phyloP scores from a whole-genome alignment of 2,113 vertebrate species.

The Mesembrinibis cayennensis region DNA sequence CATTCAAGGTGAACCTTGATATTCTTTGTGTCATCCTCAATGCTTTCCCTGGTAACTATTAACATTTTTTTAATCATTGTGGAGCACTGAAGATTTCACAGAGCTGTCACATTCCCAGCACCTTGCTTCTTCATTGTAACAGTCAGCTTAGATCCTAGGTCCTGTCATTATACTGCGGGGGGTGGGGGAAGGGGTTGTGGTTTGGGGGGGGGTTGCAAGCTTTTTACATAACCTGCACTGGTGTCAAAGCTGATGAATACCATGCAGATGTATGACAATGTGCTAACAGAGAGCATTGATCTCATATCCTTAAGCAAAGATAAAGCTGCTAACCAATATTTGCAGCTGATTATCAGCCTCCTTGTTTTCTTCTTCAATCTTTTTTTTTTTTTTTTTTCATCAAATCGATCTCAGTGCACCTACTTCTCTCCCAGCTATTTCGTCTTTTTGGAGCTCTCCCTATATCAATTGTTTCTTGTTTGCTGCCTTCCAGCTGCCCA shows the following conservation, averaged over 20 bases:
- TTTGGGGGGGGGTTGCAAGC: background rate
- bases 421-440: background rate
- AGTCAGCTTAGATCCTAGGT: background rate
- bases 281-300: background rate
- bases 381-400: background rate
- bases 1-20: slow-evolving; percentile 20
- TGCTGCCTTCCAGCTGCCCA: background rate
- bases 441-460: background rate
- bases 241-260: background rate
- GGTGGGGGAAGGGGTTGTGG: background rate
- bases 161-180: background rate
- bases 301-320: background rate
- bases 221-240: background rate
- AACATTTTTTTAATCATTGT: background rate
- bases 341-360: background rate
- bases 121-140: background rate
- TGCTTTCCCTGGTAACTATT: slow-evolving; percentile 7
- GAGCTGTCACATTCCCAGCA: slow-evolving; percentile 4
- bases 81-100: background rate
- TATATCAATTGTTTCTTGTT: background rate
- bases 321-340: background rate
- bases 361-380: background rate
- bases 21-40: background rate
- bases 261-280: background rate
- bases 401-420: background rate